These are phyloP conservation scores for Tympanoctomys barrerae DNA, from an alignment of 2,797 vertebrate species.

Conservation along the genomic window DNA sequence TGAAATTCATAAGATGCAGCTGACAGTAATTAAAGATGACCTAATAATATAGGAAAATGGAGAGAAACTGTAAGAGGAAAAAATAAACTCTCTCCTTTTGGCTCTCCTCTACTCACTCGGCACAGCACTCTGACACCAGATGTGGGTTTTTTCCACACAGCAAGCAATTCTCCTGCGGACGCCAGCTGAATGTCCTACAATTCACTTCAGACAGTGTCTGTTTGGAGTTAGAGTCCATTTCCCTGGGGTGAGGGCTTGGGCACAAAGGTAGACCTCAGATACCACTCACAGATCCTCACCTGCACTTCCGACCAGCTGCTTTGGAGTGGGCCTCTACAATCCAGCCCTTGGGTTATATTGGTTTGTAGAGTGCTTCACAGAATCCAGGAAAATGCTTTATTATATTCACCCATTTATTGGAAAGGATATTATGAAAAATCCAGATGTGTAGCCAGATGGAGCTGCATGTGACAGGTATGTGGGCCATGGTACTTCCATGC, in stretches of 20 bases:
- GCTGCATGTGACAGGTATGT: neutral
- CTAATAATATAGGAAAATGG: neutral
- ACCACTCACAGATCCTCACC: neutral
- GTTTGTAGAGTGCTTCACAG: neutral
- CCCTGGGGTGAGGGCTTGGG: neutral
- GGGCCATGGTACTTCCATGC: neutral
- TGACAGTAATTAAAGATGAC: neutral
- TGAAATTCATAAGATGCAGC: neutral
- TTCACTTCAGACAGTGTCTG: neutral
- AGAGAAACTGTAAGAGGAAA: slow-evolving; percentile 1
- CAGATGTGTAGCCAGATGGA: neutral
- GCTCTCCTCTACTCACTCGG: neutral
- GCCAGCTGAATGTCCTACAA: neutral
- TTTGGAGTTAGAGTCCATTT: neutral
- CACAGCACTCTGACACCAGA: slow-evolving; percentile 23
- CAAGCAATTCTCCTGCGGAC: neutral
- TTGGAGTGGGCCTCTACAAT: neutral
- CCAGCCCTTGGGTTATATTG: neutral
- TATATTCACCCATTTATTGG: neutral
- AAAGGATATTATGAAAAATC: neutral
- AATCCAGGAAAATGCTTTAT: neutral
- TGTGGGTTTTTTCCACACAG: slow-evolving; percentile 10
- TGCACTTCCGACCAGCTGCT: neutral
- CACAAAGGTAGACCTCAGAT: neutral
- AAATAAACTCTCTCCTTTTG: slow-evolving; percentile 6